Conservation (phyloP, 1,140 invertebrate species). For the Eriosoma lanigerum region DNA sequence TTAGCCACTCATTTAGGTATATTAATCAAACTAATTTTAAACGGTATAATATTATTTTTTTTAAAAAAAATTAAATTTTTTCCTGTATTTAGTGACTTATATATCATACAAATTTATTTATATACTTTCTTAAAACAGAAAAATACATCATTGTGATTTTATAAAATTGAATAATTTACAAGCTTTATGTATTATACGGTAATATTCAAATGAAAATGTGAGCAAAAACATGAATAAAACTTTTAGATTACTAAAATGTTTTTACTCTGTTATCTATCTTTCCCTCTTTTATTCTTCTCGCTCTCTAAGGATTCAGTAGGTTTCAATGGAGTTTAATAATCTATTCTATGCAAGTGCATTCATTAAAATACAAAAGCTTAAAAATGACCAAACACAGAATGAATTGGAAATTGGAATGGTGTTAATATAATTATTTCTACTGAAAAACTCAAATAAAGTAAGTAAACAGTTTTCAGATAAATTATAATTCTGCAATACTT, state of each 20-base stretch:
- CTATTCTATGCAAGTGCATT: not conserved
- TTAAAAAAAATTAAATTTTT: no score
- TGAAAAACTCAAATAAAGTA: not conserved
- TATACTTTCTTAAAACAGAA: not conserved
- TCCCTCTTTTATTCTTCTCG: not conserved
- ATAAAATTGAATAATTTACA: conserved; percentile 27
- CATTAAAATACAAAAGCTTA: not conserved
- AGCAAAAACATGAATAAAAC: conserved; percentile 17
- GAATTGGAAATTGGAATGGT: not conserved
- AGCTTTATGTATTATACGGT: not conserved
- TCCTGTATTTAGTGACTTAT: no score
- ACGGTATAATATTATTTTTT: no score
- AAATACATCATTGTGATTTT: conserved; percentile 20
- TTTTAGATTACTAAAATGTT: conserved; percentile 25
- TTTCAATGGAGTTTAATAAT: not conserved
- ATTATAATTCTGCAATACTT: not conserved
- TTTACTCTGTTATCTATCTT: not conserved
- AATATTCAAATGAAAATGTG: conserved; percentile 29
- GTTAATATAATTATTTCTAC: not conserved
- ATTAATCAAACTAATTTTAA: no score
- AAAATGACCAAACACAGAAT: conserved; percentile 2
- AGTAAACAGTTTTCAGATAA: not conserved
- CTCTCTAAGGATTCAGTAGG: not conserved
- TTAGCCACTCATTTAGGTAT: no score
- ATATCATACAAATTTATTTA: not conserved